A percentile compares a stretch with the other conserved stretches of the same genome.
Conservation (phyloP, 92 coral and sea anemone genomes). For the Phenganax stokvisi region DNA sequence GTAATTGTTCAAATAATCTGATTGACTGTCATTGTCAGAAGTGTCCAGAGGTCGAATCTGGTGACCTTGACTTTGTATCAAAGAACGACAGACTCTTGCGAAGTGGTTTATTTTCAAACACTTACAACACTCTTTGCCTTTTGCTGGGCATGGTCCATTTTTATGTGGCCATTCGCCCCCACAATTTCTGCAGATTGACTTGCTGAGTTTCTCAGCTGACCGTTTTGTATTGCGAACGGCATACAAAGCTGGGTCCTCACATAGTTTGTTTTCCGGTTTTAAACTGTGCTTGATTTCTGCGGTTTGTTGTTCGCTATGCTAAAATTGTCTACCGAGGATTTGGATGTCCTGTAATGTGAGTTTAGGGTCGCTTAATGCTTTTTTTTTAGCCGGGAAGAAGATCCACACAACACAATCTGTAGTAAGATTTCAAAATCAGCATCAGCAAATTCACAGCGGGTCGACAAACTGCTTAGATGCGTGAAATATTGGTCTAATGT, state of each 20-base stretch:
- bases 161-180: background rate
- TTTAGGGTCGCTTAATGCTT: background rate
- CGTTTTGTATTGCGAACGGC: background rate
- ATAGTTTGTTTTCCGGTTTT: background rate
- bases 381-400: slow-evolving; percentile 1
- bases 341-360: background rate
- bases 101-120: background rate
- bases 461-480: background rate
- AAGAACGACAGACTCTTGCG: background rate
- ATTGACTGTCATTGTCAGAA: background rate
- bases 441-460: slow-evolving; percentile 1
- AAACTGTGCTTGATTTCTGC: slow-evolving; percentile 1
- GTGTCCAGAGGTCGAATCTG: too few species aligned
- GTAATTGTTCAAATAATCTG: background rate
- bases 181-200: background rate
- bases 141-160: background rate
- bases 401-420: slow-evolving; percentile 1
- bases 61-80: too few species aligned
- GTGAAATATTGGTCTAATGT: background rate
- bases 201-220: background rate
- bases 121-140: background rate
- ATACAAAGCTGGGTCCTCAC: background rate
- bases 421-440: slow-evolving; percentile 4
- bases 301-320: background rate
- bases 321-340: background rate